phyloP scores from a whole-genome alignment of 1,140 invertebrate genomes.

The Lasioglossum baleicum region DNA sequence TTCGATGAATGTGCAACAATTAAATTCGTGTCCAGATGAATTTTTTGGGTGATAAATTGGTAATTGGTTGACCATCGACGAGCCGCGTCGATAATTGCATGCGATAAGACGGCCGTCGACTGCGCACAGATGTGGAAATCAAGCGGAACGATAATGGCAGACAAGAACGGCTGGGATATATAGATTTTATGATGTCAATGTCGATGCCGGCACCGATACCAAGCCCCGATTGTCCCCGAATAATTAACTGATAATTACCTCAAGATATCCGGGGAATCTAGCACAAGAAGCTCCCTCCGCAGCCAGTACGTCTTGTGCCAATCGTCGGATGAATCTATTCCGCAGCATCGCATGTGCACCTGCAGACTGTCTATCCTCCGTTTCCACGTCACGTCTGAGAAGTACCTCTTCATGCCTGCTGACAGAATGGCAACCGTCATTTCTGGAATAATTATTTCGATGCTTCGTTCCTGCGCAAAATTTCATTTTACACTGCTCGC shows the following conservation, averaged over 20 bases:
- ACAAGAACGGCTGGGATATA: background rate
- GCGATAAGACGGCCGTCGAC: background rate
- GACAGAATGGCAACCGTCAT: background rate
- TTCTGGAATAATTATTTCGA: too few species aligned
- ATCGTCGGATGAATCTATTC: slow-evolving; percentile 69
- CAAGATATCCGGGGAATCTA: slow-evolving; percentile 64
- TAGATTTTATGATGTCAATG: background rate
- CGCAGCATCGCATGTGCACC: slow-evolving; percentile 71
- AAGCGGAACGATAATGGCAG: slow-evolving; percentile 15
- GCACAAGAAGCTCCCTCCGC: slow-evolving; percentile 66
- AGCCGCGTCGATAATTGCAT: too few species aligned
- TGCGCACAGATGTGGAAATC: background rate
- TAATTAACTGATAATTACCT: slow-evolving; percentile 66
- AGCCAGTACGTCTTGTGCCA: slow-evolving; percentile 73
- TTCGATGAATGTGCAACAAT: too few species aligned
- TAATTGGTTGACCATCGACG: too few species aligned
- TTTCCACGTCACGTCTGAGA: slow-evolving; percentile 72
- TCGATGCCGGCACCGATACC: background rate
- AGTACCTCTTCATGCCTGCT: slow-evolving; percentile 71
- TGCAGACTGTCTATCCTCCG: slow-evolving; percentile 72
- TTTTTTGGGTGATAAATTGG: too few species aligned
- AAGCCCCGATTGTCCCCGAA: slow-evolving; percentile 11
- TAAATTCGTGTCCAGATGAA: too few species aligned
- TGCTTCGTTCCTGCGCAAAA: too few species aligned
- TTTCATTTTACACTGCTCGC: too few species aligned